A percentile compares a stretch with the other conserved stretches of the same genome.
Evolutionary conservation across 2,888 invertebrate genomes (phyloP).

Genomic region (Eudemis profundana): DNA sequence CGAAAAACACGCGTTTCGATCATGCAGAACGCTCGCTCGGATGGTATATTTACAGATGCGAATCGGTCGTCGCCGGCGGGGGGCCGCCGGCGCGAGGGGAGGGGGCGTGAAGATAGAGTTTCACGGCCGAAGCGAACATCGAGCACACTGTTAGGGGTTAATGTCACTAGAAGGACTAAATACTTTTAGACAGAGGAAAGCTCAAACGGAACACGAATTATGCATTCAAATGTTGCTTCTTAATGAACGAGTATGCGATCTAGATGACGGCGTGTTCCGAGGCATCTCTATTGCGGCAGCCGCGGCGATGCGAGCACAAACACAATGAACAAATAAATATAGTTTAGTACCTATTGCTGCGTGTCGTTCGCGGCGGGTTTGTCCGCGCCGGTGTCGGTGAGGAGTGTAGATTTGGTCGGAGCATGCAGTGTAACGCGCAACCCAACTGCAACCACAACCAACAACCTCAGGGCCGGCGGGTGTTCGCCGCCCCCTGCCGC

Average conservation of each 20-base stretch:
- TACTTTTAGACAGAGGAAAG: constrained; percentile 74
- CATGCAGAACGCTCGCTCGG: constrained; percentile 82
- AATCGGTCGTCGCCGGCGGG: constrained; percentile 43
- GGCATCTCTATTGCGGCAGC: constrained; percentile 74
- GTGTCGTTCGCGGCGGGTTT: constrained; percentile 84
- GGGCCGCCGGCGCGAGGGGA: constrained; percentile 41
- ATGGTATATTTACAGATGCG: constrained; percentile 79
- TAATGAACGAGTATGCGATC: constrained; percentile 72
- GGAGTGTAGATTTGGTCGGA: constrained; percentile 87
- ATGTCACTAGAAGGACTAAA: constrained; percentile 69
- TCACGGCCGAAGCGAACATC: constrained; percentile 57
- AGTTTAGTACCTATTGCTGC: constrained; percentile 85
- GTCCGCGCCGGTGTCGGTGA: constrained; percentile 85
- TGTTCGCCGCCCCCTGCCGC: neutral
- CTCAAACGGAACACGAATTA: constrained; percentile 75
- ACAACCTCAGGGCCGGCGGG: constrained; percentile 70
- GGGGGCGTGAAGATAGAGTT: constrained; percentile 21
- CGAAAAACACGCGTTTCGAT: constrained; percentile 84
- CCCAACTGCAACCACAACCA: constrained; percentile 93
- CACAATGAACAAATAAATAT: constrained; percentile 81
- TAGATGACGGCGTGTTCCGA: constrained; percentile 73
- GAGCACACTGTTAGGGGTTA: constrained; percentile 76
- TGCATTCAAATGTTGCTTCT: constrained; percentile 85
- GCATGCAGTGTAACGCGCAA: constrained; percentile 96
- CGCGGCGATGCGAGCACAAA: constrained; percentile 84